Evolutionary conservation across 2,797 vertebrate genomes (phyloP).

Genomic region (Dicrostonyx torquatus): DNA sequence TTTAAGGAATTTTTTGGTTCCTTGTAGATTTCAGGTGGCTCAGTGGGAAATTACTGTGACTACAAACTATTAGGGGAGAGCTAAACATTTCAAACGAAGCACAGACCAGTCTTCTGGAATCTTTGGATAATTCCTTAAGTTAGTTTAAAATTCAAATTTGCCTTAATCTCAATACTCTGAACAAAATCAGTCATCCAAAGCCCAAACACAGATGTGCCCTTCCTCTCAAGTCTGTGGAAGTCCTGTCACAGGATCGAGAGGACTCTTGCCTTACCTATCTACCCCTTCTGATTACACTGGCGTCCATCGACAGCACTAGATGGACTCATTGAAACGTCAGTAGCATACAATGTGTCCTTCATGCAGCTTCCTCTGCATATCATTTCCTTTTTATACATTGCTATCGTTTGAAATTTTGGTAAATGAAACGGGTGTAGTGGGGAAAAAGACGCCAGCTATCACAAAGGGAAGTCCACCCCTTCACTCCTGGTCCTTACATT

Average conservation of each 20-base stretch:
- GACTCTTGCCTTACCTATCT: background rate
- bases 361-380: slow-evolving; percentile 22
- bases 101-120: background rate
- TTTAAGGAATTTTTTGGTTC: slow-evolving; percentile 13
- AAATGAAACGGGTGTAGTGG: slow-evolving; percentile 16
- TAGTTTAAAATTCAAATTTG: slow-evolving; percentile 16
- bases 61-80: background rate
- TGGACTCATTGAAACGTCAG: background rate
- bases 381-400: background rate
- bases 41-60: slow-evolving; percentile 11
- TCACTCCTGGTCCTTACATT: background rate
- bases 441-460: background rate
- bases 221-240: slow-evolving; percentile 24
- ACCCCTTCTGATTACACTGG: background rate
- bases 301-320: background rate
- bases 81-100: background rate
- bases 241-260: background rate
- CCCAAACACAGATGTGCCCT: background rate
- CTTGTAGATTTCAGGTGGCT: background rate
- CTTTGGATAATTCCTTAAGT: background rate
- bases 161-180: background rate
- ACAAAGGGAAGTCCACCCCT: background rate
- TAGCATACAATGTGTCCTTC: slow-evolving; percentile 2
- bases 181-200: background rate
- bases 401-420: background rate